Conservation (phyloP, 2,113 vertebrate species). For the Corvus cornix region DNA sequence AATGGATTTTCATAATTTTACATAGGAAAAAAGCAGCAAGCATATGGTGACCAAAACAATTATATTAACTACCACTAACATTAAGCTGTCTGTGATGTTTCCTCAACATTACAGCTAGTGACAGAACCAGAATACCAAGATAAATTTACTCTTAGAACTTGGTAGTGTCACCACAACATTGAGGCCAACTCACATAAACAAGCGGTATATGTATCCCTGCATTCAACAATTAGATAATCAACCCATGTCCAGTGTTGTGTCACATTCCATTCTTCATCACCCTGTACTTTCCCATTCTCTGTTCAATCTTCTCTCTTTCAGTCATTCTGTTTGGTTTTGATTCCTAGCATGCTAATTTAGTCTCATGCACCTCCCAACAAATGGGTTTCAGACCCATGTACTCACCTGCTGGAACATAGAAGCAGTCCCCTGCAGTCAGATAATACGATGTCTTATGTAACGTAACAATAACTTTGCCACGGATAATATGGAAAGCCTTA, state of each 20-base stretch:
- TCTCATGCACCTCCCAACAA: neutral
- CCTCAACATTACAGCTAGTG: neutral
- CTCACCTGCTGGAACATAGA: constrained; percentile 78
- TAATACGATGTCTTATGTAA: constrained; percentile 66
- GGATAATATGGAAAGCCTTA: constrained; percentile 72
- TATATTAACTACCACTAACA: neutral
- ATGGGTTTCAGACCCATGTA: neutral
- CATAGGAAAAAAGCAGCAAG: neutral
- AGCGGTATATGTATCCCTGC: neutral
- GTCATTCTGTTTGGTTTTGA: neutral
- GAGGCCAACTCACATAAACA: neutral
- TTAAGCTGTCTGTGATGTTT: neutral
- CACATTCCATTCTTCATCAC: neutral
- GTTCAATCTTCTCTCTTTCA: neutral
- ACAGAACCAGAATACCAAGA: neutral
- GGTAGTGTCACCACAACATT: neutral
- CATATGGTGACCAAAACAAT: neutral
- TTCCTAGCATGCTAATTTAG: neutral
- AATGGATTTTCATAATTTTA: neutral
- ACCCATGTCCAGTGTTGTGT: too few relatives aligned
- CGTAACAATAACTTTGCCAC: constrained; percentile 66
- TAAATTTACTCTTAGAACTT: neutral
- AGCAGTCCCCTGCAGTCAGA: constrained; percentile 71
- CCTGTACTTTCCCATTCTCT: neutral
- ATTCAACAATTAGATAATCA: neutral